Evolutionary conservation across 1,140 invertebrate species (phyloP).

Genomic region (Camponotus floridanus): DNA sequence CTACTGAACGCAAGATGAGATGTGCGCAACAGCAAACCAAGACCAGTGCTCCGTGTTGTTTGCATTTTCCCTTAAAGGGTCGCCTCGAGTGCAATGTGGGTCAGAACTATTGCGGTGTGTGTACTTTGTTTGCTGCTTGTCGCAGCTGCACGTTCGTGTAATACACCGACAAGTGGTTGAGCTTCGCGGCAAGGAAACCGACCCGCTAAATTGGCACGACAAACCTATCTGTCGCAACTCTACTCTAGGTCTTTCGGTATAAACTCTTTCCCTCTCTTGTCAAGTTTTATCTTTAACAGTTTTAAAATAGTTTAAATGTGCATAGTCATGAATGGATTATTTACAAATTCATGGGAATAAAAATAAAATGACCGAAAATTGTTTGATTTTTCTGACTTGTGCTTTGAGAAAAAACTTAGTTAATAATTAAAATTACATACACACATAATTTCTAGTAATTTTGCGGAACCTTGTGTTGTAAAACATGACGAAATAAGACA

Average conservation of each 20-base stretch:
- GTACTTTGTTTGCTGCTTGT: constrained; percentile 57
- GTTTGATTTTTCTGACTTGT: neutral
- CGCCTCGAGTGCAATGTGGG: constrained; percentile 47
- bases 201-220: constrained; percentile 56
- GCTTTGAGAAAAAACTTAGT: neutral
- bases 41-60: constrained; percentile 33
- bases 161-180: constrained; percentile 60
- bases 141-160: constrained; percentile 54
- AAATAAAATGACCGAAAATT: neutral
- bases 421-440: neutral
- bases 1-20: constrained; percentile 36
- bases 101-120: constrained; percentile 49
- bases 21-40: constrained; percentile 17
- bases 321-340: neutral
- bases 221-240: constrained; percentile 46
- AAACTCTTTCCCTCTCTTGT: neutral
- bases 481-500: neutral
- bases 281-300: constrained; percentile 2
- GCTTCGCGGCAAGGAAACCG: constrained; percentile 42
- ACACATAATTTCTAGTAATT: no score
- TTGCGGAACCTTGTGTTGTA: neutral
- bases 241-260: constrained; percentile 27
- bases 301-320: constrained; percentile 20
- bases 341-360: neutral
- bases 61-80: constrained; percentile 62